These are phyloP conservation scores for Phylloscopus collybita DNA, from an alignment of 2,797 vertebrate genomes.

Conservation along the genomic window DNA sequence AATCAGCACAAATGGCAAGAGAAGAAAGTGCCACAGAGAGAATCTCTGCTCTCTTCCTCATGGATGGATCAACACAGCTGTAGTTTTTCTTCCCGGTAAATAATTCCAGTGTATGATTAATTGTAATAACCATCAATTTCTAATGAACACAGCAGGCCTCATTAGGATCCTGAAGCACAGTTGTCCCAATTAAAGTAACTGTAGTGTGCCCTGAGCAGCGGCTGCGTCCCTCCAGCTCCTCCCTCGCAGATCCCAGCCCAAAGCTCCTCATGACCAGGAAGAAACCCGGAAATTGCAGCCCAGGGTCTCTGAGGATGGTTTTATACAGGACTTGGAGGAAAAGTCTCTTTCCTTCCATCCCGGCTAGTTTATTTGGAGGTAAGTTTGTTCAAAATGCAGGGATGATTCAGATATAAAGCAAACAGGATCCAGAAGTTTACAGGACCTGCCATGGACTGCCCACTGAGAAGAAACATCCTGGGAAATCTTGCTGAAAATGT, in stretches of 20 bases:
- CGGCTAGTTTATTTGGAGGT: background rate
- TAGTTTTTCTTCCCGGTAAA: background rate
- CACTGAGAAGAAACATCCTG: background rate
- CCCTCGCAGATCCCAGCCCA: background rate
- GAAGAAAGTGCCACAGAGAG: background rate
- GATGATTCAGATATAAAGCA: background rate
- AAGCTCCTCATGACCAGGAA: background rate
- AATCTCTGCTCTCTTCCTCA: background rate
- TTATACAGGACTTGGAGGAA: background rate
- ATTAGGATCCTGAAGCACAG: background rate
- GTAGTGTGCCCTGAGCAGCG: background rate
- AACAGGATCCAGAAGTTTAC: background rate
- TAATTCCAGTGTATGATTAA: constrained; percentile 51
- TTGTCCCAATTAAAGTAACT: constrained; percentile 29
- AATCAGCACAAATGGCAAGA: background rate
- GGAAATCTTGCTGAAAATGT: background rate
- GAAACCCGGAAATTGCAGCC: background rate
- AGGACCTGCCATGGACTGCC: background rate
- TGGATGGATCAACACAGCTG: background rate
- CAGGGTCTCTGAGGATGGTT: background rate
- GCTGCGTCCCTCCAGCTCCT: background rate
- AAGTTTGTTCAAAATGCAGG: background rate
- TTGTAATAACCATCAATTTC: constrained; percentile 34
- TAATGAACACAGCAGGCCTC: background rate
- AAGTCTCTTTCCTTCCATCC: background rate